These are phyloP conservation scores for Syngnathus floridae DNA, from an alignment of 2,113 vertebrate species.

Conservation along the genomic window DNA sequence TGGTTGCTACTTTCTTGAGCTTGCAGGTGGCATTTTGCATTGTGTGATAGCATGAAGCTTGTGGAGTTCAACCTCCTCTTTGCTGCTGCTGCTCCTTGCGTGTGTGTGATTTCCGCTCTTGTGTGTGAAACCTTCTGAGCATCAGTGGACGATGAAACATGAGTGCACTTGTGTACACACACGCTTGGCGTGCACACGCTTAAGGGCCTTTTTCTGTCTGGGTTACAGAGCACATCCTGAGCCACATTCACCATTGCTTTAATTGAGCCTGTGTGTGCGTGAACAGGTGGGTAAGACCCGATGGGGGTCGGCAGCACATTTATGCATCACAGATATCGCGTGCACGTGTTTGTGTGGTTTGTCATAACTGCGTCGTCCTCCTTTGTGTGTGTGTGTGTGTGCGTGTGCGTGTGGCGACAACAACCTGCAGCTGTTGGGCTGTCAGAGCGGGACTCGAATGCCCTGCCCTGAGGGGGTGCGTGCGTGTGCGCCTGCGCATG, in stretches of 20 bases:
- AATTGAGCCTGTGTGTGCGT: constrained; percentile 47
- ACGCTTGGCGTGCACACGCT: constrained; percentile 8
- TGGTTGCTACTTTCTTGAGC: neutral
- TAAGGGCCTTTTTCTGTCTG: constrained; percentile 56
- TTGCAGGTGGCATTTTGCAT: too few species aligned
- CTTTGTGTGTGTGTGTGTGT: constrained; percentile 19
- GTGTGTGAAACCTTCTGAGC: constrained; percentile 19
- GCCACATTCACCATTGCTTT: constrained; percentile 60
- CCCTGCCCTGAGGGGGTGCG: constrained; percentile 23
- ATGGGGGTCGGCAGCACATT: constrained; percentile 58
- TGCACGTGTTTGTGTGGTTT: constrained; percentile 24
- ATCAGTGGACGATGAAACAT: constrained; percentile 13
- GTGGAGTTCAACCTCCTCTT: neutral
- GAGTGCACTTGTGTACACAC: constrained; percentile 1
- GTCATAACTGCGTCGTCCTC: constrained; percentile 33
- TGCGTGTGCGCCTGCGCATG: constrained; percentile 17
- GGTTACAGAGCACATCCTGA: constrained; percentile 63
- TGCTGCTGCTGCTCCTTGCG: neutral
- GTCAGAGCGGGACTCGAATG: constrained; percentile 55
- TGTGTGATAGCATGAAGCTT: neutral
- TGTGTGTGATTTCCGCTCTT: neutral
- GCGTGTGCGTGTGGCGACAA: constrained; percentile 17
- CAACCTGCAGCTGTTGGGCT: constrained; percentile 61
- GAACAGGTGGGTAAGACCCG: constrained; percentile 60
- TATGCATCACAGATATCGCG: constrained; percentile 45